Base-by-base conservation (phyloP, 2,888 invertebrate genomes). In the Drosophila cognata region DNA sequence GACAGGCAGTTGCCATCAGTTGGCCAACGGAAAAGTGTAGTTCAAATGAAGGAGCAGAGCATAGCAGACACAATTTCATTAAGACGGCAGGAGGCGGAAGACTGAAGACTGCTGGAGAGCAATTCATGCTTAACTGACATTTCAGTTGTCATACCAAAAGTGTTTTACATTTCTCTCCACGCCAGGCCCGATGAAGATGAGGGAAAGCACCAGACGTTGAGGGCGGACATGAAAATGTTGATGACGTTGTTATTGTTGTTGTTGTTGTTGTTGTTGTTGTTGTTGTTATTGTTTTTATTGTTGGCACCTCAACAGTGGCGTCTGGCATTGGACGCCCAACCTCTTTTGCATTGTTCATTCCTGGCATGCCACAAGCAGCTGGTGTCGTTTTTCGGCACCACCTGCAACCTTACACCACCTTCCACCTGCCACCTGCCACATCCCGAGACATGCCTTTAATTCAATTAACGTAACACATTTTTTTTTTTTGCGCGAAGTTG, bases 131-230 rank as follows among this genome's bases (percentile, higher is more conserved):
- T 78, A 89, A 86, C 85, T 89, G 87, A 78, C 90, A 90, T 88
- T 90, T 88, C 89, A 88, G 77, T 89, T 87, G 87, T 90, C 87
- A 87, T 90, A 82, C 89, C 90, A 61, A 88, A 88, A 87, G 90
- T 87, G 89, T 72, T 90, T 87, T 75, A 82, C 87, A 90, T 87
- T 87, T 86, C 84, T 81, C 82, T 74, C 62, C 60, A 64, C 69
- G 60, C 62, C 82, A 71, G 50, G 64, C 29, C 60, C 57, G 62
- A 64, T 69, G 71, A 59, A 76, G 70, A 61, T 57, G 68, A 46
- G 41, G 10, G 57, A 53, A 56, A 13, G 43, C 18, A 60, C 51
- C 43, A 28, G 67, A 33, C 59, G 71, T 36, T 52, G 59, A 64
- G 68, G 77, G 43, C 56, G 67, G 51, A 58, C 43, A 38, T 50